phyloP scores from a whole-genome alignment of 2,113 vertebrate genomes.

The Oncorhynchus masou region DNA sequence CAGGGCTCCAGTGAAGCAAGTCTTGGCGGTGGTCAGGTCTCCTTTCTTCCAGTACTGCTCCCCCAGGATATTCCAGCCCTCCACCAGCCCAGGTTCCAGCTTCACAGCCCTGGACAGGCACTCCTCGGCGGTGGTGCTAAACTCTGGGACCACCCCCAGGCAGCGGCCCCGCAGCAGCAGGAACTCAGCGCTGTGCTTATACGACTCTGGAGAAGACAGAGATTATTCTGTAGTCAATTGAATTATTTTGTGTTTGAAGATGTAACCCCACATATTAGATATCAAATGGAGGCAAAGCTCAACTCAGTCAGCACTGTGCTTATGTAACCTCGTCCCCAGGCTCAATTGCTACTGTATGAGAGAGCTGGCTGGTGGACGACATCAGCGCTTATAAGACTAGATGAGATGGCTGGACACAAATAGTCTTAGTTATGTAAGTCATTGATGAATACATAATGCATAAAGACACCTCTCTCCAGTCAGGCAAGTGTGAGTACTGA shows the following conservation, averaged over 20 bases:
- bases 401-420: too few relatives aligned
- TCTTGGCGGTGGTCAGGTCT: slow-evolving; percentile 80
- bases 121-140: slow-evolving; percentile 78
- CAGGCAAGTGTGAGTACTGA: too few relatives aligned
- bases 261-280: background rate
- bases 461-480: too few relatives aligned
- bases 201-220: slow-evolving; percentile 61
- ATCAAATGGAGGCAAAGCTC: background rate
- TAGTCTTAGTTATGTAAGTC: too few relatives aligned
- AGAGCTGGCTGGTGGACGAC: background rate
- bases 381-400: too few relatives aligned
- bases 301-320: background rate
- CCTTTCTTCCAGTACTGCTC: slow-evolving; percentile 93
- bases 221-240: background rate
- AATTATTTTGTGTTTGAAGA: background rate
- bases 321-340: background rate
- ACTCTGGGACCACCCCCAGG: slow-evolving; percentile 78
- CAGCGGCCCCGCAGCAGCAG: slow-evolving; percentile 83
- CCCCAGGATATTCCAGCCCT: slow-evolving; percentile 89
- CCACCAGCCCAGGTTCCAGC: slow-evolving; percentile 82
- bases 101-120: slow-evolving; percentile 86
- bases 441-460: background rate
- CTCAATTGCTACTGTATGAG: background rate
- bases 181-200: slow-evolving; percentile 73
- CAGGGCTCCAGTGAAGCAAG: slow-evolving; percentile 86